Base-by-base conservation (phyloP, 1,140 invertebrate species). In the Heliconius eleuchia region DNA sequence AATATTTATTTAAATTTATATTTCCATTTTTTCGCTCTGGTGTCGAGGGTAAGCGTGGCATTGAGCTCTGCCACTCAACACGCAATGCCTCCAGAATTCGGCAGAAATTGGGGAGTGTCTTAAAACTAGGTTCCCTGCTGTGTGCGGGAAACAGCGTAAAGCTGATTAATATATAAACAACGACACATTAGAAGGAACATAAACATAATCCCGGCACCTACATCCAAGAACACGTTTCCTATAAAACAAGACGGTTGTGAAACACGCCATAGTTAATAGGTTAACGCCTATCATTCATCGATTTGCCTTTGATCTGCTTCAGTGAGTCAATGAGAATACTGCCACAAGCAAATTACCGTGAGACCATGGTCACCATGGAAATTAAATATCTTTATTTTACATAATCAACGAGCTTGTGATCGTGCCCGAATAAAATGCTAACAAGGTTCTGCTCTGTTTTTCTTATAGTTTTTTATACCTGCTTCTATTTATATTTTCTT, bases 281-380 rank as follows among this genome's bases (percentile, higher is more conserved):
- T 55, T 39, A 76, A 76, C 74, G 74, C 39, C 52, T 76, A 55
- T 71, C 57, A 66, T 42, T 60, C n/a, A 27, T 34, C 55, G 42
- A 76, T 76, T 76, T 30, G 39, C 55, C 74, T 76, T 70, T 76
- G 74, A 55, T 76, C 74, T 70, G 74, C 74, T 70, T 71, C 74
- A 76, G 27, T 50, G 39, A 46, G n/a, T 42, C 74, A 70, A 70
- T 76, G 74, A 55, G 74, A 70, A 76, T 70, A 70, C 74, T n/a
- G 60, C 60, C 74, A 27, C 60, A 60, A 50, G 18, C 39, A 70
- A 76, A 76, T 70, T 70, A 76, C 60, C 74, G 74, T 76, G 74
- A 76, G 74, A 76, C 39, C 30, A 34, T 37, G 27, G 73, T 66
- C 27, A 71, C 74, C 13, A 71, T 50, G 74, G 27, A 76, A 76